Evolutionary conservation across 2,888 invertebrate genomes (phyloP), one percentile per base, ranked within the genome.

Genomic region (Phyllotreta striolata): DNA sequence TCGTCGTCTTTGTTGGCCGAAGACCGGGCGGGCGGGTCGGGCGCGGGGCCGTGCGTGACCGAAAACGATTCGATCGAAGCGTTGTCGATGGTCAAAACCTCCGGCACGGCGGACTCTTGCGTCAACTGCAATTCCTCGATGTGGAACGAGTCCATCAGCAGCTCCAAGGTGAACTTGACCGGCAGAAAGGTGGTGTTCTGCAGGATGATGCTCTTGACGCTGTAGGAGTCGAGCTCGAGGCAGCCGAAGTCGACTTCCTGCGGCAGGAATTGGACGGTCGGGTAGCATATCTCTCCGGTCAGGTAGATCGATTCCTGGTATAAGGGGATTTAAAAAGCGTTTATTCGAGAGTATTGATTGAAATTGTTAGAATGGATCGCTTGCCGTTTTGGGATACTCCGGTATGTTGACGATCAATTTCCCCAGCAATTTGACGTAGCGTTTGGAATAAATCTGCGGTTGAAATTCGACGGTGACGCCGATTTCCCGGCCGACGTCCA

Each of bases 241-340:
- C 88, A 88, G 51, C 85, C 85, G 75, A 91, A 89, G 76, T 88
- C 85, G 3, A 90, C 78, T 64, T 80, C 78, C 9, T 82, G 82
- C 44, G 88, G 84, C 65, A 83, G 76, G 58, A 90, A 80, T 43
- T 82, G 81, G 54, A 91, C 77, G 73, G 90, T 89, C 0, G 91
- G 91, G 76, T 86, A 91, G 79, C 89, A 87, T 1, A 91, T 85
- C 77, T 84, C 86, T 38, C 88, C 91, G 49, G 79, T 80, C 46
- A 91, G 76, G 68, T 84, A 84, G 52, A 91, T 83, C 64, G 82
- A 83, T 73, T 90, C 89, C n/a, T n/a, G n/a, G n/a, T n/a, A n/a
- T n/a, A n/a, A n/a, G n/a, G n/a, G n/a, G n/a, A n/a, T n/a, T n/a
- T n/a, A n/a, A n/a, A n/a, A n/a, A n/a, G n/a, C n/a, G n/a, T n/a